phyloP scores from a whole-genome alignment of 1,140 invertebrate species.

The Campodea augens region DNA sequence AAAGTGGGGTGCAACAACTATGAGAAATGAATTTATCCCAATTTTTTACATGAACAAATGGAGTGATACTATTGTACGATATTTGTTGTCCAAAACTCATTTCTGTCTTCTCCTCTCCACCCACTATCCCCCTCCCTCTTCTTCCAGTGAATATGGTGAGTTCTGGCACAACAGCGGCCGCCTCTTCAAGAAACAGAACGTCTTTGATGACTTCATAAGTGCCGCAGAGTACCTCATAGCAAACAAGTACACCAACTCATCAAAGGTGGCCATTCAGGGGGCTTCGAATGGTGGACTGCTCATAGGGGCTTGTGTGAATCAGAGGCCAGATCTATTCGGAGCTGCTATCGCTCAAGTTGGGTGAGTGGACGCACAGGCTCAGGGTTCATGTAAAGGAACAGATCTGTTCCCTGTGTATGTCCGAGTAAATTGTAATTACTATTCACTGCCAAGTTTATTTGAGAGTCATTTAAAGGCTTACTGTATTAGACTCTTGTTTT shows the following conservation, averaged over 20 bases:
- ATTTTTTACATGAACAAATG: no score
- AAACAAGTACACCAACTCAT: conserved; percentile 55
- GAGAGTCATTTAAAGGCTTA: no score
- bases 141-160: conserved; percentile 80
- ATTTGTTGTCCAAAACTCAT: no score
- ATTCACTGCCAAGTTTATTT: not conserved
- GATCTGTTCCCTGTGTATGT: not conserved
- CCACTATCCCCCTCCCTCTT: no score
- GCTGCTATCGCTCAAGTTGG: conserved; percentile 79
- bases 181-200: conserved; percentile 87
- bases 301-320: conserved; percentile 81
- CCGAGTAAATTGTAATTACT: not conserved
- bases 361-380: conserved; percentile 30
- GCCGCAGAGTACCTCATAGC: conserved; percentile 79
- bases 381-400: not conserved
- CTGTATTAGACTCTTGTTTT: no score
- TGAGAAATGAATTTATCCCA: no score
- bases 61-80: no score
- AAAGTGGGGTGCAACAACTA: no score
- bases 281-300: conserved; percentile 92
- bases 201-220: conserved; percentile 88
- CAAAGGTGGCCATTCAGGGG: conserved; percentile 73
- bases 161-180: conserved; percentile 89
- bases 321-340: conserved; percentile 85
- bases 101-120: no score